Base-by-base conservation (phyloP, 23 tunicate genomes). In the Trididemnum clinides region DNA sequence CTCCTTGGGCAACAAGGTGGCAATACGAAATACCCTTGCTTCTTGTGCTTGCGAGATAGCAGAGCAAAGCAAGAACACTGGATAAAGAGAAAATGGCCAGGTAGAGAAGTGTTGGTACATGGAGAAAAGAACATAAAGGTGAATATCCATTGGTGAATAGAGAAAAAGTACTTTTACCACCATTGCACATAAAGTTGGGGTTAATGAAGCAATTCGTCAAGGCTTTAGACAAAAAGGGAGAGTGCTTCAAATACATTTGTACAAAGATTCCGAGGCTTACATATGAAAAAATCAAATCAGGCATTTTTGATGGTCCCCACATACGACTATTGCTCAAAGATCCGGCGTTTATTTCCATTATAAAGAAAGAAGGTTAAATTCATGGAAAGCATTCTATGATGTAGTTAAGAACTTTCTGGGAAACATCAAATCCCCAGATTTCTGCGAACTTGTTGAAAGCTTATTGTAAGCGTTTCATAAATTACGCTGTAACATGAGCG, bases 61-160 rank as follows among this genome's bases (percentile, higher is more conserved):
- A 57, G 84, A 54, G 70, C 66, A 18, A 57, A 79, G 15, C 7
- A 69, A 36, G 57, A 79, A 30, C 84, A 79, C 15, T 79, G 70
- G 66, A 38, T 58, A 28, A 51, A n/a, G 7, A 54, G 28, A 38
- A n/a, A 54, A 54, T 54, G 71, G 84, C 84, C 66, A 6, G 21
- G 19, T 19, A 30, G 84, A 57, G 28, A 54, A 6, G 49, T 15
- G 70, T 51, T 30, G 0, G 29, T 20, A 57, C n/a, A 15, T 51
- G 84, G 84, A 51, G 39, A 57, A 15, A 54, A 79, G 39, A 79
- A 79, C 31, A 58, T 79, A n/a, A n/a, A n/a, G n/a, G n/a, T n/a
- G n/a, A n/a, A n/a, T n/a, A n/a, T 28, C 35, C 20, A 28, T 23
- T 12, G 0, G 37, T 25, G 0, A 0, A 26, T 28, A 0, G 12